Evolutionary conservation across 1,140 invertebrate species (phyloP), one percentile per base, ranked within the genome.

Genomic region (Colletes latitarsis): DNA sequence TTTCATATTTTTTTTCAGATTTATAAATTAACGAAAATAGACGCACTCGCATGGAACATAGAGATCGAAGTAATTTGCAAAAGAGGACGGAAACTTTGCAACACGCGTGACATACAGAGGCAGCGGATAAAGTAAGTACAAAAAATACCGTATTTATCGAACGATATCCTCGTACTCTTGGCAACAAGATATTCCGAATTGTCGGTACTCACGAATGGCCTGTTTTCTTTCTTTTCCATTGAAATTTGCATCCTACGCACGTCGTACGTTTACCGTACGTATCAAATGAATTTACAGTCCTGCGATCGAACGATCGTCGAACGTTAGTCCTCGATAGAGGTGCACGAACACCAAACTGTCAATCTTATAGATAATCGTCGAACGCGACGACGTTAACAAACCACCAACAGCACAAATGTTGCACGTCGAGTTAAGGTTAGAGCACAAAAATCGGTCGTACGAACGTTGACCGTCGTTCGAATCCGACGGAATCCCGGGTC

Each of bases 391-490:
- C 30, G 30, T 46, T n/a, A 14, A 66, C 17, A 4, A 49, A 46
- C 14, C 21, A 74, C 58, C 10, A 21, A 15, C 1, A 52, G 58
- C 77, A 70, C 76, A 52, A 53, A 62, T n/a, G n/a, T 49, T 4
- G 14, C 30, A 53, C 30, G 14, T 53, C 60, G 39, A 12, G 17
- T 21, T 46, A 30, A 72, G 67, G 67, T 70, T 77, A 71, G 21
- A 62, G 17, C 77, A 79, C 52, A 57, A 14, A 57, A 64, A 64
- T 60, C 46, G 14, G 21, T 9, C 12, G 21, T 30, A 14, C 14
- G n/a, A 8, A 5, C 19, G 19, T 39, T 39, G 19, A 12, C 43
- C 12, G 6, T 6, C 6, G 19, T 49, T 19, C 0, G 21, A n/a
- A 69, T n/a, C 41, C 21, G n/a, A 4, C 3, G 41, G 8, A n/a